Percentiles rank a stretch among this genome's conserved stretches.
phyloP scores from a whole-genome alignment of 2,888 invertebrate species.

The Platycnemis pennipes region DNA sequence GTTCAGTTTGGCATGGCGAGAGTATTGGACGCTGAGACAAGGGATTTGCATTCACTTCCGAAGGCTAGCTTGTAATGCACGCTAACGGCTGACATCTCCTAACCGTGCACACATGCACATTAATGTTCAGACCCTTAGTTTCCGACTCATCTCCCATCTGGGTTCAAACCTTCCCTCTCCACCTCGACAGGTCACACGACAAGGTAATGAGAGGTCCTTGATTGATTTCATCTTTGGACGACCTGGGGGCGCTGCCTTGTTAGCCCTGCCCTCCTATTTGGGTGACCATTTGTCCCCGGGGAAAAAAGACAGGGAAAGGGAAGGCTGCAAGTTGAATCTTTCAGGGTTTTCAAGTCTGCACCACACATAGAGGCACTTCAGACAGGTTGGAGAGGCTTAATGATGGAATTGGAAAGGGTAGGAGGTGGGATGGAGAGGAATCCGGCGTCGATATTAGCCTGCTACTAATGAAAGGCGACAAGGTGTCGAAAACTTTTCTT shows the following conservation, averaged over 20 bases:
- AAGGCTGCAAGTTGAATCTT: no score
- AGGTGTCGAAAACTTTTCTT: no score
- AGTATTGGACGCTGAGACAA: neutral
- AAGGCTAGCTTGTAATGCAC: slow-evolving; percentile 43
- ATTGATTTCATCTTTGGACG: slow-evolving; percentile 13
- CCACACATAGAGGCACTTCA: no score
- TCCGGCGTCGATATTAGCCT: no score
- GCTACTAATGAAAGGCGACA: no score
- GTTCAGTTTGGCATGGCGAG: neutral
- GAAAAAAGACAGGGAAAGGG: no score
- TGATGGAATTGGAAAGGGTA: no score
- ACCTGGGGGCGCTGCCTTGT: neutral
- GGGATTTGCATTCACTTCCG: slow-evolving; percentile 49
- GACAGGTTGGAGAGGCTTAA: no score
- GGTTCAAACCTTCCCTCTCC: neutral
- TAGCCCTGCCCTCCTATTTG: neutral
- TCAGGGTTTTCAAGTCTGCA: no score
- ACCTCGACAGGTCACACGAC: slow-evolving; percentile 17
- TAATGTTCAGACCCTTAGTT: neutral
- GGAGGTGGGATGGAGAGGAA: no score
- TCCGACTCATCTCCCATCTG: no score
- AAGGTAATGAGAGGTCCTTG: slow-evolving; percentile 41
- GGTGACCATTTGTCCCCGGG: neutral
- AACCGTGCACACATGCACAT: neutral
- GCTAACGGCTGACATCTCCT: slow-evolving; percentile 55